A percentile compares a stretch with the other conserved stretches of the same genome.
phyloP scores from a whole-genome alignment of 2,797 vertebrate genomes.

The Ataeniobius toweri region DNA sequence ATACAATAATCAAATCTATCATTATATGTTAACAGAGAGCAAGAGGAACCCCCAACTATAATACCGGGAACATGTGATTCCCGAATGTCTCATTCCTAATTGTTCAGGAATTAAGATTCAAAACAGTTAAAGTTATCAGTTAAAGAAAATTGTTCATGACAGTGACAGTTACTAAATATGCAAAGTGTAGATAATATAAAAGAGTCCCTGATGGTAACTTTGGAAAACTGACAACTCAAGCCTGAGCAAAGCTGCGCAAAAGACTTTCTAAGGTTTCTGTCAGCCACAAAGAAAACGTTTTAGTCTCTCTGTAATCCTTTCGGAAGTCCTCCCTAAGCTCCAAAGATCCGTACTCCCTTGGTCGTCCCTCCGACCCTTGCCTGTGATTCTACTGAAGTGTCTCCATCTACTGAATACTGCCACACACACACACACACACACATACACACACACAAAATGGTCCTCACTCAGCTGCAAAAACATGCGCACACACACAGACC shows the following conservation, averaged over 20 bases:
- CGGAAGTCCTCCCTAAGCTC: conserved; percentile 75
- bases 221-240: conserved; percentile 25
- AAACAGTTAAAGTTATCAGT: neutral
- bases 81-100: neutral
- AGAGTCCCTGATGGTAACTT: too few relatives aligned
- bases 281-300: conserved; percentile 85
- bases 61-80: neutral
- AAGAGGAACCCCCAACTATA: too few relatives aligned
- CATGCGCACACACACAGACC: conserved; percentile 26
- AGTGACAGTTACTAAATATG: conserved; percentile 22
- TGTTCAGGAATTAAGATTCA: conserved; percentile 4
- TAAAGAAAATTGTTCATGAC: conserved; percentile 1
- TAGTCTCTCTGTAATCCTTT: conserved; percentile 78
- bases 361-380: conserved; percentile 45
- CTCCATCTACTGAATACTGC: conserved; percentile 32
- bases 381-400: conserved; percentile 49
- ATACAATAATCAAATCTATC: too few relatives aligned
- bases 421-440: conserved; percentile 35
- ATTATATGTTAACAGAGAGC: too few relatives aligned
- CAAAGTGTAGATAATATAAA: neutral
- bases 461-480: too few relatives aligned
- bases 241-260: conserved; percentile 64
- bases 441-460: conserved; percentile 28
- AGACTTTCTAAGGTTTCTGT: conserved; percentile 79
- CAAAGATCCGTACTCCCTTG: conserved; percentile 57